Evolutionary conservation across 1,140 invertebrate genomes (phyloP), one percentile per base, ranked within the genome.

Genomic region (Laupala kohalensis): DNA sequence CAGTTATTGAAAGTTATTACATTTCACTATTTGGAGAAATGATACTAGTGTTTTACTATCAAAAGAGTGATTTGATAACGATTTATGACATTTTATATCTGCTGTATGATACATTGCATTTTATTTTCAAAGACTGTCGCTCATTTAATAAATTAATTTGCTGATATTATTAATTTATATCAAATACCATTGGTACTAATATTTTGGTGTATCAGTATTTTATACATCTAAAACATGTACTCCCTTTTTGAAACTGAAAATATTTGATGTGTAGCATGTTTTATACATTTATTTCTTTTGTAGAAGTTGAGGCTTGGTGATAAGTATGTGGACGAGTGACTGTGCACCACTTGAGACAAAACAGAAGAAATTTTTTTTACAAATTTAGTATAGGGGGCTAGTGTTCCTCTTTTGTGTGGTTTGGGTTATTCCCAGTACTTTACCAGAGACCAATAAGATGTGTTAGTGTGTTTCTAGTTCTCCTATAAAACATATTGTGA

Each of bases 61-160:
- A 19, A 53, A 19, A 53, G 37, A 53, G 37, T 53, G 37, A 53
- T 53, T 53, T 53, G 37, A 68, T 29, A 29, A 68, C 19, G 24
- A 68, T 68, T 29, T 68, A 68, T 37, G 67, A 68, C 67, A 68
- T 68, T 68, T 68, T 68, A 68, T 68, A 68, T 68, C 27, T 37
- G 29, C 28, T 29, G 26, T 68, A 29, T 66, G 27, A 25, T n/a
- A 67, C 23, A 68, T 37, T 65, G 25, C n/a, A n/a, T 37, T 37
- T 68, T 37, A 23, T 68, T 68, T 68, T 6, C 27, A 68, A 68
- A 29, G 29, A 27, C 29, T 27, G 27, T 29, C 19, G 24, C 29
- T 68, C 67, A 68, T 27, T 68, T 68, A n/a, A 12, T 68, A 12
- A 29, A 29, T n/a, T 29, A 19, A n/a, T 68, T 68, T n/a, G 27